Percentiles rank a stretch among this genome's conserved stretches.
phyloP scores from a whole-genome alignment of 2,113 vertebrate species.

The Mustelus asterias region DNA sequence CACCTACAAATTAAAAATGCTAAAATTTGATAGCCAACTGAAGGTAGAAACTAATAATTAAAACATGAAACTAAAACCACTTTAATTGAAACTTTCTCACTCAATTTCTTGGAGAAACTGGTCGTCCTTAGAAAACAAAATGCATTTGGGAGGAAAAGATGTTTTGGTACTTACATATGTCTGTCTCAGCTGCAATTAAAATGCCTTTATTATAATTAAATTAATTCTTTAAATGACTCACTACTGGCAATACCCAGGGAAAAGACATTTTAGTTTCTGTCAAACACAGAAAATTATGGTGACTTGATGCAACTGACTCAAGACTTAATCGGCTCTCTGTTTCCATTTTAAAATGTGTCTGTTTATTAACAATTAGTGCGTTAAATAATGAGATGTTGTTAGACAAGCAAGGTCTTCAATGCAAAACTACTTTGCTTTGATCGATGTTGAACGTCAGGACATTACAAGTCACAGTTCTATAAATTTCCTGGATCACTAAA shows the following conservation, averaged over 20 bases:
- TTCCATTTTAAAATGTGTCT: not conserved
- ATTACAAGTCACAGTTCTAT: constrained; percentile 83
- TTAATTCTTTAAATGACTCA: constrained; percentile 17
- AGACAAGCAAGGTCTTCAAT: constrained; percentile 42
- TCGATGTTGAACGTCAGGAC: constrained; percentile 99
- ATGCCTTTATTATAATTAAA: constrained; percentile 16
- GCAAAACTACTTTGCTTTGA: constrained; percentile 86
- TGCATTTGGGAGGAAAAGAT: not conserved
- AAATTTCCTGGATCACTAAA: constrained; percentile 99
- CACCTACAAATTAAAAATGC: not conserved
- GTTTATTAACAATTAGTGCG: constrained; percentile 6
- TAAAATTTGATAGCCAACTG: not conserved
- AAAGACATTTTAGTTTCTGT: not conserved
- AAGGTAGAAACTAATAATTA: not conserved
- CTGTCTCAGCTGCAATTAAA: not conserved
- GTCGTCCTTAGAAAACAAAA: not conserved
- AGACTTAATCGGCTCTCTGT: not conserved
- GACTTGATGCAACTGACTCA: constrained; percentile 5
- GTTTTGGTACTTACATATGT: not conserved
- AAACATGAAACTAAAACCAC: not conserved
- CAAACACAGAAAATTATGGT: constrained; percentile 12
- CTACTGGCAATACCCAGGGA: not conserved
- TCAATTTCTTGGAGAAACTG: not conserved
- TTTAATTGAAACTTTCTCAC: not conserved
- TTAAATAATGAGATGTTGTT: not conserved